Base-by-base conservation (phyloP, 2,888 invertebrate species). In the Lycaena phlaeas region DNA sequence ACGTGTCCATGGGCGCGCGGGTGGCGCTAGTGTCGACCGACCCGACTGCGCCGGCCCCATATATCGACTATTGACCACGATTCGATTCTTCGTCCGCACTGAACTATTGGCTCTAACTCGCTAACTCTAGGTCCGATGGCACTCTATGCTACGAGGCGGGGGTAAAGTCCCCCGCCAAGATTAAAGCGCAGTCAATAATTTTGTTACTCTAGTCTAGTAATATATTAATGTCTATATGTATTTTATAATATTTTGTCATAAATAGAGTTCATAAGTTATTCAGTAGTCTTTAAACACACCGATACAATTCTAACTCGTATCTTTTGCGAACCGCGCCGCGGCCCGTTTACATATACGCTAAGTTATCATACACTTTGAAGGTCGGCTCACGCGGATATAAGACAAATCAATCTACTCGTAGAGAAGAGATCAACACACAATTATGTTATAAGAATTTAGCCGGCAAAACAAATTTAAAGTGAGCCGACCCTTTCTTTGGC, bases 41-140 rank as follows among this genome's bases (percentile, higher is more conserved):
- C 15, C 14, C 28, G 10, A 28, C n/a, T n/a, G 9, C 7, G 2
- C 14, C 30, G 17, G 15, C n/a, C n/a, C n/a, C n/a, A n/a, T n/a
- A n/a, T n/a, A n/a, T 17, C 6, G 17, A 5, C 10, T 31, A 15
- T 18, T 18, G 17, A 36, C 34, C 14, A 43, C 43, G 38, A 70
- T 78, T 82, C 78, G 78, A 76, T 79, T 76, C 64, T 62, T 79
- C 75, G 71, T 75, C 74, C 70, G 74, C 73, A 76, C 72, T 62
- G 71, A 68, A 68, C 72, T 73, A 73, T 64, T 64, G 61, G 68
- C 61, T 64, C 75, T 78, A 76, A 68, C 39, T 46, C 42, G 63
- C 57, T 69, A 70, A 76, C 76, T 76, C 81, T 79, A 77, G 64
- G 69, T 79, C 76, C 71, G 79, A 82, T 82, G 82, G 82, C 82